These are phyloP conservation scores for Aleiodes leptofemur DNA, from an alignment of 2,888 invertebrate genomes.

Conservation along the genomic window DNA sequence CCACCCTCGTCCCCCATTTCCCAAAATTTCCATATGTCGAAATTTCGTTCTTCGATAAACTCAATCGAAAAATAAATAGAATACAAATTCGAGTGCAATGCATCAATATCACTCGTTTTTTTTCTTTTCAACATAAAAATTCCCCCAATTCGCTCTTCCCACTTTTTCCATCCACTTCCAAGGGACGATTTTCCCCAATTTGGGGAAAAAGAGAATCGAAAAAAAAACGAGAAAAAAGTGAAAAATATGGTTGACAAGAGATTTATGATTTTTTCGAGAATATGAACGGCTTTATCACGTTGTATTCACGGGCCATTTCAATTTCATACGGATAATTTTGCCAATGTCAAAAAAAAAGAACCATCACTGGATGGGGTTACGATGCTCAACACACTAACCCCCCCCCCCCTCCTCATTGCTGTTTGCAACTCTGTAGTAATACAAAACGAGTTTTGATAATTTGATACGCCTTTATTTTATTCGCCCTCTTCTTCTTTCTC, in stretches of 20 bases:
- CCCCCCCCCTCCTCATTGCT: neutral
- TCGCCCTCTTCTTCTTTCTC: neutral
- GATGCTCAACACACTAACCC: constrained; percentile 2
- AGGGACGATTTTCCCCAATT: constrained; percentile 24
- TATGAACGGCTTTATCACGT: constrained; percentile 37
- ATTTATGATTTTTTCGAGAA: constrained; percentile 37
- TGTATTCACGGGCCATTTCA: constrained; percentile 34
- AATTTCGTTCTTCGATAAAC: neutral
- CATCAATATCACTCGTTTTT: constrained; percentile 2
- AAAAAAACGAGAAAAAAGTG: too few relatives aligned
- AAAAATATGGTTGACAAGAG: constrained; percentile 15
- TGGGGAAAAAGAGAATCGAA: neutral
- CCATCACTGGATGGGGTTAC: neutral
- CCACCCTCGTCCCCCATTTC: neutral
- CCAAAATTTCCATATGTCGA: neutral
- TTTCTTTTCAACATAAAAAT: neutral
- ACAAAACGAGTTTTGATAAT: constrained; percentile 31
- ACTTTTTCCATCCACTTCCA: neutral
- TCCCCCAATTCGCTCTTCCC: neutral
- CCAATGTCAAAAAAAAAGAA: neutral
- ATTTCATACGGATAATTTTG: constrained; percentile 46
- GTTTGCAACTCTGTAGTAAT: constrained; percentile 11
- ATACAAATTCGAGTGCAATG: constrained; percentile 2
- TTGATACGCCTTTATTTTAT: constrained; percentile 15
- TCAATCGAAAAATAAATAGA: neutral